These are phyloP conservation scores for Zophobas atratus DNA, from an alignment of 1,140 invertebrate genomes.

Conservation along the genomic window DNA sequence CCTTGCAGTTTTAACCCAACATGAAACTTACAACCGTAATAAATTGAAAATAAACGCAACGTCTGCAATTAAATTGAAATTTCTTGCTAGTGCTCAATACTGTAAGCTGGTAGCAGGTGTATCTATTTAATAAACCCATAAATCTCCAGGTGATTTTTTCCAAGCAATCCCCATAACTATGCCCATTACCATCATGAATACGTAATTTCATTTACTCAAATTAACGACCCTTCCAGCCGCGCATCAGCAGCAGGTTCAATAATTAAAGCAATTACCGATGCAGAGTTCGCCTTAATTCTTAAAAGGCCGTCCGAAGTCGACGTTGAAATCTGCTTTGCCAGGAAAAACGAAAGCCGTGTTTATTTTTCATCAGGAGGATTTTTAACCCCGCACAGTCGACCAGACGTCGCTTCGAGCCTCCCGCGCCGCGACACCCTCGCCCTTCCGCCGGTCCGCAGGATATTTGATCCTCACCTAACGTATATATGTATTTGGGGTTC, in stretches of 20 bases:
- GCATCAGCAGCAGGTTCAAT: background rate
- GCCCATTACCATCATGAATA: too few species aligned
- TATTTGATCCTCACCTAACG: constrained; percentile 63
- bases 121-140: too few species aligned
- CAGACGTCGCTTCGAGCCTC: constrained; percentile 48
- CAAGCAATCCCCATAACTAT: too few species aligned
- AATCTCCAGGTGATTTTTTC: too few species aligned
- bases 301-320: constrained; percentile 56
- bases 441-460: constrained; percentile 22
- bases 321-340: constrained; percentile 59
- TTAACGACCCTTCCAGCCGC: too few species aligned
- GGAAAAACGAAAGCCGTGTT: constrained; percentile 63
- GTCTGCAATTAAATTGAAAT: too few species aligned
- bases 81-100: too few species aligned
- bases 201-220: too few species aligned
- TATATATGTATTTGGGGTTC: constrained; percentile 63
- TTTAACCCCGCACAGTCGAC: constrained; percentile 60
- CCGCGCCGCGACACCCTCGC: constrained; percentile 45
- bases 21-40: too few species aligned
- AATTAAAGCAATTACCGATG: constrained; percentile 56
- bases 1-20: too few species aligned
- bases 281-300: constrained; percentile 52
- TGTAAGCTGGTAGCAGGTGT: too few species aligned
- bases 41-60: too few species aligned
- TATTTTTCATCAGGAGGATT: constrained; percentile 65